These are phyloP conservation scores for Notospermus geniculatus DNA, from an alignment of 1,140 invertebrate species.

Conservation along the genomic window DNA sequence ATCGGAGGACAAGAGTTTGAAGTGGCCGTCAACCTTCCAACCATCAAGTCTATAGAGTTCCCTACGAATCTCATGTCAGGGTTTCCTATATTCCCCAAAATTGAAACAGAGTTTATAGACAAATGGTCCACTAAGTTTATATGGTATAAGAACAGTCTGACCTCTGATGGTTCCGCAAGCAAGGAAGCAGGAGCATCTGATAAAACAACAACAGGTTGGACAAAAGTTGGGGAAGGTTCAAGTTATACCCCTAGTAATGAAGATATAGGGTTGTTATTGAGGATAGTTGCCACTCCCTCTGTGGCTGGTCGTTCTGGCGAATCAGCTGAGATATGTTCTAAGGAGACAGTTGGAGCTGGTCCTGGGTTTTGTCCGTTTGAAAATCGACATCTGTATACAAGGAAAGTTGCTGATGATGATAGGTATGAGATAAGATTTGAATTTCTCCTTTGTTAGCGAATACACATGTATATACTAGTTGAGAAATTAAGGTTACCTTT, in stretches of 20 bases:
- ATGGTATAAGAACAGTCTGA: conserved; percentile 62
- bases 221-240: conserved; percentile 19
- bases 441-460: too few relatives aligned
- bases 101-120: conserved; percentile 65
- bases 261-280: conserved; percentile 59
- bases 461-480: too few relatives aligned
- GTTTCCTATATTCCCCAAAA: conserved; percentile 76
- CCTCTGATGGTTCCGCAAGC: conserved; percentile 24
- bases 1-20: conserved; percentile 61
- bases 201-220: too few relatives aligned
- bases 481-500: too few relatives aligned
- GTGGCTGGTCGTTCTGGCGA: conserved; percentile 62
- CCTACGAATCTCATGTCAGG: conserved; percentile 70
- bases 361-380: conserved; percentile 80
- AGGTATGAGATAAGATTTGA: conserved; percentile 51
- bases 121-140: conserved; percentile 63
- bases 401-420: conserved; percentile 57
- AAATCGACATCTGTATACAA: conserved; percentile 70
- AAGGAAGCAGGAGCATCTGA: too few relatives aligned
- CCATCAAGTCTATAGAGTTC: conserved; percentile 65
- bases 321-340: conserved; percentile 60
- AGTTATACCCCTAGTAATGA: conserved; percentile 28
- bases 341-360: conserved; percentile 64
- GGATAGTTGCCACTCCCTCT: conserved; percentile 65
- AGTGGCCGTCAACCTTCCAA: conserved; percentile 74